Conservation (phyloP, 2,113 vertebrate genomes). For the Oncorhynchus masou region DNA sequence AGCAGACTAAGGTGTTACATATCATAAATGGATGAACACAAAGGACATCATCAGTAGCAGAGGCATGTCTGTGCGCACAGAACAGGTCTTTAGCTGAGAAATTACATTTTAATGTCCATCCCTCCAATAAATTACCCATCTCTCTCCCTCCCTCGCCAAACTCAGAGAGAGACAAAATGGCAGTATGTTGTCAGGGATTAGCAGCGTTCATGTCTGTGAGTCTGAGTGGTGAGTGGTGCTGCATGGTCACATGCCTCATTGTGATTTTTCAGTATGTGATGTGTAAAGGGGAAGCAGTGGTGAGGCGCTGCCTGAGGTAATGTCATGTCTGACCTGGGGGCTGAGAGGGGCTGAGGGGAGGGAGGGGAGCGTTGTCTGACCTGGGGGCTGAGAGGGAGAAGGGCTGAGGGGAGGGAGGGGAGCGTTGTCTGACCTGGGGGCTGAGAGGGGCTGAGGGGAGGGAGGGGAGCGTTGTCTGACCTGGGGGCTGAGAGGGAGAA, state of each 20-base stretch:
- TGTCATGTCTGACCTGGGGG: conserved; percentile 73
- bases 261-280: conserved; percentile 63
- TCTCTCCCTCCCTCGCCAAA: not conserved
- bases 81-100: not conserved
- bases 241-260: conserved; percentile 50
- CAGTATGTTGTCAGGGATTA: conserved; percentile 57
- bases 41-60: not conserved
- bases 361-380: conserved; percentile 57
- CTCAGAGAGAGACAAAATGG: conserved; percentile 52
- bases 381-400: conserved; percentile 55
- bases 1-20: not conserved
- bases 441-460: conserved; percentile 29
- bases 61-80: not conserved
- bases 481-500: conserved; percentile 55
- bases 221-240: conserved; percentile 13
- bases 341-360: conserved; percentile 18
- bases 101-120: not conserved
- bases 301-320: conserved; percentile 69
- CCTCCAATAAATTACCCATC: not conserved
- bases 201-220: conserved; percentile 47
- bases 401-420: conserved; percentile 28
- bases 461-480: conserved; percentile 57
- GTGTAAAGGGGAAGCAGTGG: conserved; percentile 48
- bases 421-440: conserved; percentile 66
- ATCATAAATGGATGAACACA: not conserved